These are phyloP conservation scores for Argynnis bischoffii DNA, from an alignment of 2,888 invertebrate species.

Conservation along the genomic window DNA sequence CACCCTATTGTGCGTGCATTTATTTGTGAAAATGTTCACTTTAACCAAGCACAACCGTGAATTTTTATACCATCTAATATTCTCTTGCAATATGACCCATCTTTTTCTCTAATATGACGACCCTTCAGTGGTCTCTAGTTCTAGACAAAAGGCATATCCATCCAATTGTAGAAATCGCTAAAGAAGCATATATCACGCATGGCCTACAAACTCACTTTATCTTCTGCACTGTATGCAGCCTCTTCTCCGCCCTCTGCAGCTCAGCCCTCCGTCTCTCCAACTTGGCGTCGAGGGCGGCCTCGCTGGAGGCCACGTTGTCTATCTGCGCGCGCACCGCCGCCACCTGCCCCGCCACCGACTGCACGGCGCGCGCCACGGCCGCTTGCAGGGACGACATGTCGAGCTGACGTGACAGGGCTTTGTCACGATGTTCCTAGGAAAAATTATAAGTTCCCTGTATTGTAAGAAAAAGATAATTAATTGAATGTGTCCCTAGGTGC, in stretches of 20 bases:
- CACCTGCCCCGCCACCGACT: slow-evolving; percentile 86
- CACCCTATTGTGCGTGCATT: too few species aligned
- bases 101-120: too few species aligned
- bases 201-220: slow-evolving; percentile 85
- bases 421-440: slow-evolving; percentile 84
- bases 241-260: slow-evolving; percentile 94
- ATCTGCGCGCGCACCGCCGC: slow-evolving; percentile 89
- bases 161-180: background rate
- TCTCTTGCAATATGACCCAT: too few species aligned
- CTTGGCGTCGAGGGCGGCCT: slow-evolving; percentile 94
- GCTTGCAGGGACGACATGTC: slow-evolving; percentile 92
- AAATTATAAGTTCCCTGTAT: background rate
- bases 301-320: slow-evolving; percentile 93
- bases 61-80: too few species aligned
- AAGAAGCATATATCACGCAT: background rate
- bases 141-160: too few species aligned
- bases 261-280: slow-evolving; percentile 95
- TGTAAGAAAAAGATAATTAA: background rate
- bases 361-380: slow-evolving; percentile 88
- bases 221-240: slow-evolving; percentile 96
- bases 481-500: background rate
- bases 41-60: too few species aligned
- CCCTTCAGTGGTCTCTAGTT: too few species aligned
- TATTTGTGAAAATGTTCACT: too few species aligned
- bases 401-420: slow-evolving; percentile 90